Evolutionary conservation across 2,113 vertebrate species (phyloP), one percentile per base, ranked within the genome.

Genomic region (Sisor rabdophorus): DNA sequence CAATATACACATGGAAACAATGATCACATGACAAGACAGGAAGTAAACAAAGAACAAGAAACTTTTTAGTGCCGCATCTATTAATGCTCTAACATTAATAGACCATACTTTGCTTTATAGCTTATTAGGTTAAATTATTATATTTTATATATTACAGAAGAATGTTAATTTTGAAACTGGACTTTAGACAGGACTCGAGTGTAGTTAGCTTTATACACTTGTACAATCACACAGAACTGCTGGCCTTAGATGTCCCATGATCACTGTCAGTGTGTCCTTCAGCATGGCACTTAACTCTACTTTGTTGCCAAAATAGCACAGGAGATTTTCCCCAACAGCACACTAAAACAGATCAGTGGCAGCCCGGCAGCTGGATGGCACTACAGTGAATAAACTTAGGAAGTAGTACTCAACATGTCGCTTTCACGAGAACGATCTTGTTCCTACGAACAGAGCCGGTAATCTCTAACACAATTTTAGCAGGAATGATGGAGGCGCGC

Each of bases 391-490:
- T 24, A 56, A 76, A 76, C 61, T 9, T 50, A 63, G 72, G 28
- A 63, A 76, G 44, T 5, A 60, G 75, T 22, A 61, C 22, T 48
- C 32, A 10, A 32, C 16, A 12, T 47, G 47, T 59, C 69, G 30
- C 69, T 40, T 50, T 44, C 50, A 53, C n/a, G 48, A 72, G 48
- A 44, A 64, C 48, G 20, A 64, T 71, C 69, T 64, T 78, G 77
- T 56, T 73, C 59, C 50, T 32, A 40, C 60, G 16, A 36, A 64
- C 55, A 69, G 64, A 64, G 59, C 32, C 17, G 22, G n/a, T 71
- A 40, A 82, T 79, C 68, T 79, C 59, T 73, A 63, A 53, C 59
- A 78, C 54, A 47, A 32, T 56, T 82, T 80, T 67, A 75, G 58
- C n/a, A 61, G 59, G 65, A 79, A 70, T 73, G 71, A 80, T 55